These are phyloP conservation scores for Otocyon megalotis DNA, from an alignment of 2,113 vertebrate species.

Conservation along the genomic window DNA sequence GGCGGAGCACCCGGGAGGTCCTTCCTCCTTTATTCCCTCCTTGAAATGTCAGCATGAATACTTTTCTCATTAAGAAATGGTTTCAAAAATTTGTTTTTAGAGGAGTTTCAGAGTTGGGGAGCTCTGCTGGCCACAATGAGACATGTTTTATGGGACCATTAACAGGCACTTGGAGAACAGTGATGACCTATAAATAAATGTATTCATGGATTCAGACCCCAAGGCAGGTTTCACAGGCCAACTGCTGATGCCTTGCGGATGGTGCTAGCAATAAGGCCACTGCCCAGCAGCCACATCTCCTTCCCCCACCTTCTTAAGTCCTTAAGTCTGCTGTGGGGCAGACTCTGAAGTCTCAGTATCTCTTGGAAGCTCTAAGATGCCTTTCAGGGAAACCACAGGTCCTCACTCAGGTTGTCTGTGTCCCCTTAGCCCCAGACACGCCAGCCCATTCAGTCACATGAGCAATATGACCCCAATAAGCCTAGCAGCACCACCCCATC, in stretches of 20 bases:
- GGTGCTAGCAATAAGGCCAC: not conserved
- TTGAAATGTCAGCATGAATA: constrained; percentile 23
- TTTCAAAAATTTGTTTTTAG: constrained; percentile 55
- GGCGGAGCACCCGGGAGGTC: fast-evolving
- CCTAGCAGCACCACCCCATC: not conserved
- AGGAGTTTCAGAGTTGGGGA: not conserved
- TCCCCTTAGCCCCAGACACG: not conserved
- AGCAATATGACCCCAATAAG: fast-evolving
- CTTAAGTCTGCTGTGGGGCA: fast-evolving
- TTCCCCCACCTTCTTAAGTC: not conserved
- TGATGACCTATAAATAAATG: not conserved
- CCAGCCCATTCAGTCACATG: not conserved
- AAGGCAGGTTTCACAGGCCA: not conserved
- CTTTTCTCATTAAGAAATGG: not conserved
- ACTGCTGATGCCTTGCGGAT: not conserved
- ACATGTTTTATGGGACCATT: constrained; percentile 29
- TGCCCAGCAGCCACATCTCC: not conserved
- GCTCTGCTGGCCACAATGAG: not conserved
- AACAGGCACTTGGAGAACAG: not conserved
- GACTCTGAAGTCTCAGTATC: not conserved
- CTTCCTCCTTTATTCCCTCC: not conserved
- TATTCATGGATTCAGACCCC: not conserved
- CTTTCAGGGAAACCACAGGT: not conserved
- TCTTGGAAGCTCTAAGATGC: not conserved
- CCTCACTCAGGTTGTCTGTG: not conserved